Evolutionary conservation across 1,140 invertebrate species (phyloP).

Genomic region (Neodiprion fabricii): DNA sequence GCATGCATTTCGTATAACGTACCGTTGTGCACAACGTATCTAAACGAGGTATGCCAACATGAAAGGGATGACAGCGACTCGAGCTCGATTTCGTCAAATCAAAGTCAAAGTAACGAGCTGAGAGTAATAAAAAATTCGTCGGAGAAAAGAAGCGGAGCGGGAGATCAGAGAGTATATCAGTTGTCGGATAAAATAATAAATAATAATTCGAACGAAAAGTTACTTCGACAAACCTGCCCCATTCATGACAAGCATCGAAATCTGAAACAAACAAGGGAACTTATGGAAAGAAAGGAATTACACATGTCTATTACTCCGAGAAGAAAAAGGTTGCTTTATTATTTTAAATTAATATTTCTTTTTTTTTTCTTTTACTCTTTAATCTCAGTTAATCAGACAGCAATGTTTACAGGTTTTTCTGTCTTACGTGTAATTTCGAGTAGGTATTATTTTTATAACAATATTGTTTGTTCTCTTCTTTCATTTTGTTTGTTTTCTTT

Average conservation of each 20-base stretch:
- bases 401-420: slow-evolving; percentile 45
- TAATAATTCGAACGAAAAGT: slow-evolving; percentile 25
- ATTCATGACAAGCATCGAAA: slow-evolving; percentile 47
- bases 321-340: slow-evolving; percentile 39
- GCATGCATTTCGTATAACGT: slow-evolving; percentile 51
- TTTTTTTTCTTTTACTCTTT: slow-evolving; percentile 5
- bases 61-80: slow-evolving; percentile 40
- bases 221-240: slow-evolving; percentile 47
- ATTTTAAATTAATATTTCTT: slow-evolving; percentile 11
- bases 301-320: slow-evolving; percentile 25
- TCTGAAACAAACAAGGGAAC: slow-evolving; percentile 52
- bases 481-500: not conserved
- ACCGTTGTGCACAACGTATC: slow-evolving; percentile 40
- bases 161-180: slow-evolving; percentile 33
- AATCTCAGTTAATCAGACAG: slow-evolving; percentile 32
- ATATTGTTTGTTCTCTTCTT: not conserved
- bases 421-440: slow-evolving; percentile 40
- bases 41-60: slow-evolving; percentile 44
- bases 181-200: slow-evolving; percentile 31
- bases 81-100: not conserved
- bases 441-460: slow-evolving; percentile 34
- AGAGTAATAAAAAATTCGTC: slow-evolving; percentile 36
- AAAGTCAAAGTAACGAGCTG: slow-evolving; percentile 28
- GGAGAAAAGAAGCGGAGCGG: slow-evolving; percentile 22
- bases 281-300: slow-evolving; percentile 43